Conservation (phyloP, 2,888 invertebrate genomes). For the Nymphalis polychloros region DNA sequence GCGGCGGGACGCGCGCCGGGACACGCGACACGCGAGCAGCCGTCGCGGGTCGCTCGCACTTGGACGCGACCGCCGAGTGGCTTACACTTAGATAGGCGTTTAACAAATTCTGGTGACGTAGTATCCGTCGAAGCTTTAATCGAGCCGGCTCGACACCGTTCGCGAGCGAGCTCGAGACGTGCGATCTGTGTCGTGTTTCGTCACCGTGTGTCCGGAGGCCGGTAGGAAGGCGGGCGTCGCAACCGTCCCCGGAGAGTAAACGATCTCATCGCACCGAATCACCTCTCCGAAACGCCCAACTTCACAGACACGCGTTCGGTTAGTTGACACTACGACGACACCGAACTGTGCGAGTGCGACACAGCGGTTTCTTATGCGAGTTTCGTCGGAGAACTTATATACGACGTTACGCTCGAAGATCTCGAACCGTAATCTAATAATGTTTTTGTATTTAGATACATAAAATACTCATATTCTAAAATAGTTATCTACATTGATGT, state of each 20-base stretch:
- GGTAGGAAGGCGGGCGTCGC: constrained; percentile 56
- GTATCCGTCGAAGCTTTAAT: constrained; percentile 71
- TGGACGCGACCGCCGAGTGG: constrained; percentile 46
- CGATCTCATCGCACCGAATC: constrained; percentile 59
- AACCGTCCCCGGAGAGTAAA: constrained; percentile 74
- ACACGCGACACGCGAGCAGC: constrained; percentile 9
- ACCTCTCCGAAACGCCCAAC: constrained; percentile 74
- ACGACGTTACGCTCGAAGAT: constrained; percentile 51
- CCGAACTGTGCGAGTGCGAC: constrained; percentile 11
- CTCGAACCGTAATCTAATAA: constrained; percentile 74
- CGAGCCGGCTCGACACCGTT: constrained; percentile 54
- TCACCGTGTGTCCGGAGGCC: constrained; percentile 25
- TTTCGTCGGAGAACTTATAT: constrained; percentile 4
- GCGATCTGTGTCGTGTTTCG: constrained; percentile 2
- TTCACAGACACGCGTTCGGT: constrained; percentile 44
- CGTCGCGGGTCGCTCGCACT: constrained; percentile 13
- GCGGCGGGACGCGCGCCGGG: constrained; percentile 6
- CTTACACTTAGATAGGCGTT: constrained; percentile 79
- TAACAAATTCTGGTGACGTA: constrained; percentile 76
- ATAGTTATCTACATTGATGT: constrained; percentile 59
- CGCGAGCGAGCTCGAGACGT: constrained; percentile 56
- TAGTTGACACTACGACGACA: constrained; percentile 2
- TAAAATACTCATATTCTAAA: constrained; percentile 80
- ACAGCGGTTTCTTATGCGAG: constrained; percentile 16
- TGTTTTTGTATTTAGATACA: constrained; percentile 64